Evolutionary conservation across 92 coral and sea anemone species (phyloP).

Genomic region (Hydrozoanthus gracilis): DNA sequence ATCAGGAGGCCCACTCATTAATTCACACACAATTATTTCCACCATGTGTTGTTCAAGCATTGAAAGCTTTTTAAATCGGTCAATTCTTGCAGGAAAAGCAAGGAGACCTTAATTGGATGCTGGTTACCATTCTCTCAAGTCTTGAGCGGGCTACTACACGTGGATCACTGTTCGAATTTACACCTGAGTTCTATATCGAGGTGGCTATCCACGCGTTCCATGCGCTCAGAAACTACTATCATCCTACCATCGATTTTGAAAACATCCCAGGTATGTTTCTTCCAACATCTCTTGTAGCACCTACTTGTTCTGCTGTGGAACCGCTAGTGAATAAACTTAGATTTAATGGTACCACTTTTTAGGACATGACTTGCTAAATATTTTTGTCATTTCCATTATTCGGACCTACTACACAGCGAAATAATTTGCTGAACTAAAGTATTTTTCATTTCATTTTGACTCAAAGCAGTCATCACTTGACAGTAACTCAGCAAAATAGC

Average conservation of each 20-base stretch:
- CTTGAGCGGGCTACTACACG: conserved; percentile 72
- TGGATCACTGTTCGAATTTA: conserved; percentile 83
- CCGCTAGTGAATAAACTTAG: too few species aligned
- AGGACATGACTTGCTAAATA: too few species aligned
- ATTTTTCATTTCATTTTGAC: too few species aligned
- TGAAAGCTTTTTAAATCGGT: not conserved
- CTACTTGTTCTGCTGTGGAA: too few species aligned
- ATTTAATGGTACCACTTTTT: too few species aligned
- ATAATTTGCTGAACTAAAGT: too few species aligned
- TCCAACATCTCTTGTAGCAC: not conserved
- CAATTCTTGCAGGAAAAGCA: conserved; percentile 74
- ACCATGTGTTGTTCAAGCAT: not conserved
- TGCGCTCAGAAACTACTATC: conserved; percentile 87
- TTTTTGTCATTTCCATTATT: too few species aligned
- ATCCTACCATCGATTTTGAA: conserved; percentile 80
- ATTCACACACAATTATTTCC: not conserved
- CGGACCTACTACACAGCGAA: too few species aligned
- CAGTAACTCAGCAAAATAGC: too few species aligned
- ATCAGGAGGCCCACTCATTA: too few species aligned
- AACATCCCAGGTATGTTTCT: conserved; percentile 79
- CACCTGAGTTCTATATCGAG: conserved; percentile 94
- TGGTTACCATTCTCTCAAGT: conserved; percentile 75
- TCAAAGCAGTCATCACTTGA: too few species aligned
- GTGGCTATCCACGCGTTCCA: conserved; percentile 91
- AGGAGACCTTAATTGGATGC: conserved; percentile 93